Evolutionary conservation across 1,140 invertebrate genomes (phyloP).

Genomic region (Dendroctonus ponderosae): DNA sequence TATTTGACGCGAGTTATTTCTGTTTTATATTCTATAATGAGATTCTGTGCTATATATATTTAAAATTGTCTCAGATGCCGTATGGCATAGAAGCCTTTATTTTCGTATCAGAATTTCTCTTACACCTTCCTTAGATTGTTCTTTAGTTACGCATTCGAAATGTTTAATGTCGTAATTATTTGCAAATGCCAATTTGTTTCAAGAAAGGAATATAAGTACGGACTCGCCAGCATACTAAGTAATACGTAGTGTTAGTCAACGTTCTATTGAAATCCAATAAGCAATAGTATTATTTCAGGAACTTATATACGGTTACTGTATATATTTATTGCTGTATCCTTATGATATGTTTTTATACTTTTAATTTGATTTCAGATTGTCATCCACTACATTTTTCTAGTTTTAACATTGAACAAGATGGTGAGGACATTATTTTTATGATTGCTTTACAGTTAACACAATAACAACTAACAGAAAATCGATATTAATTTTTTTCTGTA

Average conservation of each 20-base stretch:
- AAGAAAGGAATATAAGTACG: background rate
- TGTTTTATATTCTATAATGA: constrained; percentile 36
- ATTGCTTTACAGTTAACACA: constrained; percentile 5
- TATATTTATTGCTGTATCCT: constrained; percentile 7
- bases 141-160: background rate
- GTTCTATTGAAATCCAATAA: too few relatives aligned
- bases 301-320: constrained; percentile 2
- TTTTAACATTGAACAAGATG: constrained; percentile 20
- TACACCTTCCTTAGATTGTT: constrained; percentile 3
- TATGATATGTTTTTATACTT: constrained; percentile 5
- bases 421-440: constrained; percentile 24
- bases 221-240: too few relatives aligned
- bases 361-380: constrained; percentile 31
- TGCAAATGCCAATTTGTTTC: background rate
- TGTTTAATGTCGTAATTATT: background rate
- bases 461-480: background rate
- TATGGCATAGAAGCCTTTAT: constrained; percentile 3
- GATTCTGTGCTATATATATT: constrained; percentile 34
- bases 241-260: too few relatives aligned
- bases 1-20: constrained; percentile 34
- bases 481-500: too few relatives aligned
- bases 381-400: constrained; percentile 34
- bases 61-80: constrained; percentile 34
- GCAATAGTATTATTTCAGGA: background rate
- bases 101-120: constrained; percentile 2